Percentiles rank a stretch among this genome's conserved stretches.
phyloP scores from a whole-genome alignment of 2,797 vertebrate species.

The Phataginus tricuspis region DNA sequence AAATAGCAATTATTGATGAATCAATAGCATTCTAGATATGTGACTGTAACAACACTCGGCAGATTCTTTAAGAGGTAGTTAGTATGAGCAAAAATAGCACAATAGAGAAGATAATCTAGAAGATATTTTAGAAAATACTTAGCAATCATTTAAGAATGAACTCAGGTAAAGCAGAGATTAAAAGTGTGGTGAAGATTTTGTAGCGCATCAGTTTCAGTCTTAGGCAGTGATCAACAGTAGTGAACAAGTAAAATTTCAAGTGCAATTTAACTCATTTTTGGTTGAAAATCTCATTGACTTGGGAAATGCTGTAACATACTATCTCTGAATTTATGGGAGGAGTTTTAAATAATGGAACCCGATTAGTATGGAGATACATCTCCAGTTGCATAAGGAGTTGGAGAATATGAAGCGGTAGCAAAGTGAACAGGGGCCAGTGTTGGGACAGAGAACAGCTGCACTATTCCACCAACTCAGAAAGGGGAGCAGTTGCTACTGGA shows the following conservation, averaged over 20 bases:
- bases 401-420: background rate
- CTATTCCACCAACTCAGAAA: background rate
- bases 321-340: background rate
- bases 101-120: background rate
- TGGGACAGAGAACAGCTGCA: background rate
- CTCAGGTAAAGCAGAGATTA: background rate
- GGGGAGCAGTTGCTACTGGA: background rate
- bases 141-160: background rate
- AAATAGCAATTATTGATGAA: background rate
- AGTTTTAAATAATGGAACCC: background rate
- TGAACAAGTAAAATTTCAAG: background rate
- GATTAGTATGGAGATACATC: background rate
- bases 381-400: background rate
- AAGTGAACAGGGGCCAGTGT: background rate
- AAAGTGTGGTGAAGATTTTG: background rate
- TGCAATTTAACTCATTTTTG: background rate
- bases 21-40: background rate
- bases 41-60: background rate
- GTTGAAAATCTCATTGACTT: background rate
- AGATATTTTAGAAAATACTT: background rate
- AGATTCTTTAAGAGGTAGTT: background rate
- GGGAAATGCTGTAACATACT: background rate
- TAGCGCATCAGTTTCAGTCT: background rate
- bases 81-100: background rate
- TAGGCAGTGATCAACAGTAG: background rate